phyloP scores from a whole-genome alignment of 2,113 vertebrate species.

The Ptychochromis oligacanthus region DNA sequence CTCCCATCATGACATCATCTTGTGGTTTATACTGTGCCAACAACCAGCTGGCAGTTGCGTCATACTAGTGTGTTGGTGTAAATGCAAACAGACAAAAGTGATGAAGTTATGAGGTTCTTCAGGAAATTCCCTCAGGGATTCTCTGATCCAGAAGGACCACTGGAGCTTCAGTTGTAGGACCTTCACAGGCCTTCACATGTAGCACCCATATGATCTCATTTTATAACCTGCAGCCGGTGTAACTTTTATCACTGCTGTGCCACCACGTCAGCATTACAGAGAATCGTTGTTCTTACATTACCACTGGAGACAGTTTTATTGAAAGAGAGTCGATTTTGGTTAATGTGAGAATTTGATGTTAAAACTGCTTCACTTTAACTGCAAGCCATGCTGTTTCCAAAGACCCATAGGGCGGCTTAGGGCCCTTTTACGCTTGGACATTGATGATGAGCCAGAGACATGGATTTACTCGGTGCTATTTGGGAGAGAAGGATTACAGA shows the following conservation, averaged over 20 bases:
- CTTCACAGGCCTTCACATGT: too few relatives aligned
- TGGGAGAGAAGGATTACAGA: background rate
- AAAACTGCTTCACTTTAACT: background rate
- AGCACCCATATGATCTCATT: background rate
- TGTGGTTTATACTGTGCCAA: background rate
- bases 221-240: background rate
- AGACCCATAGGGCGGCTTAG: fast-evolving
- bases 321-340: fast-evolving
- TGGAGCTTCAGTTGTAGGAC: too few relatives aligned
- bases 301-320: background rate
- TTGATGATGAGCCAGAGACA: background rate
- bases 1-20: background rate
- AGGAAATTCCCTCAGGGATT: background rate
- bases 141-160: too few relatives aligned
- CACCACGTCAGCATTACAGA: background rate
- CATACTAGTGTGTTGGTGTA: background rate
- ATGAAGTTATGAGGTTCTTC: background rate
- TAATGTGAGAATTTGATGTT: background rate
- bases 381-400: background rate
- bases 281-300: too few relatives aligned
- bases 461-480: background rate
- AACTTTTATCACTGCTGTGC: too few relatives aligned
- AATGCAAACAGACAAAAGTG: too few relatives aligned
- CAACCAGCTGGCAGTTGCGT: background rate
- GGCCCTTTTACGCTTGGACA: background rate